A percentile compares a stretch with the other conserved stretches of the same genome.
Evolutionary conservation across 2,797 vertebrate genomes (phyloP).

Genomic region (Eulemur albifrons): DNA sequence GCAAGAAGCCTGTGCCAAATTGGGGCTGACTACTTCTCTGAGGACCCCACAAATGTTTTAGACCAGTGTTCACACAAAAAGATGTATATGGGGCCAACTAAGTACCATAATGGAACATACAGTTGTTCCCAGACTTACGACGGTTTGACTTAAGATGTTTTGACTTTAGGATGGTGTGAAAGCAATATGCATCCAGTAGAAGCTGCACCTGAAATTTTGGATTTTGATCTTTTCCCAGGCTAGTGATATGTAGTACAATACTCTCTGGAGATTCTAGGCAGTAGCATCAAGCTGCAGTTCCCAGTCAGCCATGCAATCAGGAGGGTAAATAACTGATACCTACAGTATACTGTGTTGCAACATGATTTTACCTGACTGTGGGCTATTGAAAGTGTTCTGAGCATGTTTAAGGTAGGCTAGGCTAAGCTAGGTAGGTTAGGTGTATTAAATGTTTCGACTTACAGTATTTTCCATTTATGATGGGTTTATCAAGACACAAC

Average conservation of each 20-base stretch:
- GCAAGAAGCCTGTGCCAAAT: not conserved
- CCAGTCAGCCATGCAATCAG: not conserved
- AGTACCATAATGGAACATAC: not conserved
- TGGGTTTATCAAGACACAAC: not conserved
- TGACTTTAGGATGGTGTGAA: not conserved
- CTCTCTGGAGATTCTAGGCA: not conserved
- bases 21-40: not conserved
- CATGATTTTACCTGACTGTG: not conserved
- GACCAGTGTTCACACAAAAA: not conserved
- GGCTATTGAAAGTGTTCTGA: not conserved
- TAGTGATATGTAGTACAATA: no score
- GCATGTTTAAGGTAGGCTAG: not conserved
- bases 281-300: not conserved
- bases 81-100: not conserved
- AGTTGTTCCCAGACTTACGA: not conserved
- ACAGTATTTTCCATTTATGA: not conserved
- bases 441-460: not conserved
- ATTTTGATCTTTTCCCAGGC: not conserved
- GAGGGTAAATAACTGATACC: not conserved
- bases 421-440: not conserved
- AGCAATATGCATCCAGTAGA: not conserved
- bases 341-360: not conserved
- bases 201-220: not conserved
- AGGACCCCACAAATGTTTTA: not conserved
- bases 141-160: not conserved